Evolutionary conservation across 2,797 vertebrate genomes (phyloP), one percentile per base, ranked within the genome.

Genomic region (Enteromius anoplus): DNA sequence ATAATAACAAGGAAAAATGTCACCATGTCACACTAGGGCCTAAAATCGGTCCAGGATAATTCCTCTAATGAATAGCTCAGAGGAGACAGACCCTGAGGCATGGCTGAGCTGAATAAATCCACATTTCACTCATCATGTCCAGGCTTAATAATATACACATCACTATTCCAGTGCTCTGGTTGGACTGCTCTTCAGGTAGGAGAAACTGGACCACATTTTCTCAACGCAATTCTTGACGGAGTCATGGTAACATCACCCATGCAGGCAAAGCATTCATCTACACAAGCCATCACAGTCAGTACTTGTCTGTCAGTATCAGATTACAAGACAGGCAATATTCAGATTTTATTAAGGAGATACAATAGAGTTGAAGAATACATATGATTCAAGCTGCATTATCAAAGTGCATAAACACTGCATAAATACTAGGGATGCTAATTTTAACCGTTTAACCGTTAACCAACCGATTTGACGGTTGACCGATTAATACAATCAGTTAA

Each of bases 1-100:
- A 78, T 77, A 70, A 83, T 76, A 76, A 65, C 49, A 75, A 19
- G 65, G 47, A 7, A 60, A 83, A 83, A 60, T 83, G 73, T 76
- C 81, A 83, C 64, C 26, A 82, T 75, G 65, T 62, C 75, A 62
- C 64, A 47, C 21, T 17, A 26, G 0, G 21, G 40, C 55, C 65
- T 69, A 83, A 83, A 83, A 70, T 64, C 47, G 15, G 62, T 53
- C 64, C 40, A 45, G 73, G 12, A 60, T 82, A 68, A 75, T 58
- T 66, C 5, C 17, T 26, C 47, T 45, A 68, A 68, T 76, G 62
- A 75, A 76, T 17, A 68, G 72, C 47, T 23, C 47, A 66, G 34
- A 23, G 26, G 65, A 69, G 72, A 77, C 51, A 62, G 65, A 78
- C 17, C 64, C 75, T 62, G 65, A 83, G 40, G 73, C 75, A 19